These are phyloP conservation scores for Neopelma chrysocephalum DNA, from an alignment of 2,797 vertebrate genomes.

Conservation along the genomic window DNA sequence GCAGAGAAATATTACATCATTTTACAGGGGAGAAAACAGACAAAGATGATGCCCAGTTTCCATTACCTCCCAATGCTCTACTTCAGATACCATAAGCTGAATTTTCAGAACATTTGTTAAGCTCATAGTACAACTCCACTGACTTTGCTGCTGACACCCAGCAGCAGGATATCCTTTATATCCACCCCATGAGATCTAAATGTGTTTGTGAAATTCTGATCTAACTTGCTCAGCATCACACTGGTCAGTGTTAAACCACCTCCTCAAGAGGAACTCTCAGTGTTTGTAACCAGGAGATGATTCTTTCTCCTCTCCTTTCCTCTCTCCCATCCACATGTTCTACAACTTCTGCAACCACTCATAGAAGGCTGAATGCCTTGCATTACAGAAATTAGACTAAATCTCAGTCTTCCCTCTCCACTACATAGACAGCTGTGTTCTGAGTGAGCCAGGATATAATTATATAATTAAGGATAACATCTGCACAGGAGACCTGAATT, in stretches of 20 bases:
- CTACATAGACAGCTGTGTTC: constrained; percentile 20
- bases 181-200: not conserved
- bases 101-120: not conserved
- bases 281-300: not conserved
- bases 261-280: not conserved
- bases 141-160: not conserved
- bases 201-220: not conserved
- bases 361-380: not conserved
- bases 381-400: constrained; percentile 13
- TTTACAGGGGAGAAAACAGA: not conserved
- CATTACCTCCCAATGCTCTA: not conserved
- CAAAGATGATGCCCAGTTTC: not conserved
- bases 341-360: not conserved
- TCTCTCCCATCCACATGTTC: not conserved
- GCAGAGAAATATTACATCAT: not conserved
- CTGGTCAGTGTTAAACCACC: not conserved
- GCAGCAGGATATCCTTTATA: not conserved
- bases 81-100: not conserved
- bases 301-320: not conserved
- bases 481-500: constrained; percentile 23
- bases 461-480: constrained; percentile 47
- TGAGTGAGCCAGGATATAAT: constrained; percentile 13
- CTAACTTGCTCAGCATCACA: not conserved
- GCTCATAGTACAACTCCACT: not conserved
- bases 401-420: not conserved